Conservation (phyloP, 2,797 vertebrate genomes). For the Rhodeus uyekii region DNA sequence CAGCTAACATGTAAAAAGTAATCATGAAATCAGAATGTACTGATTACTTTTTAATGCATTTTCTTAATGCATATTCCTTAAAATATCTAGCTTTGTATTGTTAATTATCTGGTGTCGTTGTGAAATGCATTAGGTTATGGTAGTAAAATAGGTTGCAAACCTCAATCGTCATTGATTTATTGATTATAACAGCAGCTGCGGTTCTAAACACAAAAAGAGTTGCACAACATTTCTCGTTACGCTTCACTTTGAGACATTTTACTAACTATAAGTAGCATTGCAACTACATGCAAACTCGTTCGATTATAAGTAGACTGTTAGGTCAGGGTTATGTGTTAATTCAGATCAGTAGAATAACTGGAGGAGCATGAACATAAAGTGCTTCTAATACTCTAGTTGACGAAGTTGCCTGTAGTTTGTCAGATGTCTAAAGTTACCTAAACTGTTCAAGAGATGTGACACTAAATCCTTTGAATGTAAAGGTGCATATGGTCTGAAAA, state of each 20-base stretch:
- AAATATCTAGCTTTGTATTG: background rate
- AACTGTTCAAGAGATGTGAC: background rate
- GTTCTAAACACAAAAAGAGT: background rate
- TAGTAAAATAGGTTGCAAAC: background rate
- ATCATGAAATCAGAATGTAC: background rate
- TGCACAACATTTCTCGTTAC: background rate
- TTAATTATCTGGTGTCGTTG: background rate
- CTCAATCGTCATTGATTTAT: background rate
- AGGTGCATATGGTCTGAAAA: background rate
- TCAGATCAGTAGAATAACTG: background rate
- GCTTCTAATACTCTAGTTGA: background rate
- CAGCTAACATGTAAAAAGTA: background rate
- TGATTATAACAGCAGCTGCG: background rate
- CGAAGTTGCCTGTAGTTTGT: background rate
- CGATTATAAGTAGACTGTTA: background rate
- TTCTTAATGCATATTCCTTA: background rate
- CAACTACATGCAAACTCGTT: background rate
- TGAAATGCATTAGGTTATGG: background rate
- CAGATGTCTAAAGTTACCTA: background rate
- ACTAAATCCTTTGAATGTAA: background rate
- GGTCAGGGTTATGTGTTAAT: background rate
- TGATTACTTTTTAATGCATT: background rate
- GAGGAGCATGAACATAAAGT: background rate
- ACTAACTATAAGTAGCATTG: background rate
- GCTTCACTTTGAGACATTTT: background rate